Evolutionary conservation across 2,888 invertebrate genomes (phyloP), one percentile per base, ranked within the genome.

Genomic region (Trachelus tabidus): DNA sequence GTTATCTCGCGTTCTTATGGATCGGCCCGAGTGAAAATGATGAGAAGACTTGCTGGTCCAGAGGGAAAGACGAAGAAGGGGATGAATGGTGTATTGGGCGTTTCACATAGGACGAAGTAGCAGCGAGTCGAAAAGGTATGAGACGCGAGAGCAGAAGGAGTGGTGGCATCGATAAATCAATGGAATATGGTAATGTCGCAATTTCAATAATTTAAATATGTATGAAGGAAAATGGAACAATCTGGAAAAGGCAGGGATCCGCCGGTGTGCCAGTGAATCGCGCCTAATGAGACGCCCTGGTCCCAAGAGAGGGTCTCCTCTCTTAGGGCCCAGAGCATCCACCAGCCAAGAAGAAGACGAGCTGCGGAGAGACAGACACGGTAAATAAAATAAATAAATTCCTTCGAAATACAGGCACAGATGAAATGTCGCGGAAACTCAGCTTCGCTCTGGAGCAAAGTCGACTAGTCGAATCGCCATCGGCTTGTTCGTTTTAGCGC

Each of bases 151-250:
- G 56, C 77, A 69, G 69, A 56, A 80, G 74, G 79, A 81, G 80
- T 79, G 83, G 85, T 87, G 87, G 87, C 88, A 88, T 86, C 90
- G 90, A 90, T 90, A 90, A 90, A 90, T 90, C 90, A 90, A 90
- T 90, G 88, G 88, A 90, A 87, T 90, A 90, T 90, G 90, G 90
- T 90, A 90, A 90, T 90, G 85, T 81, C 79, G 80, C 85, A 87
- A 90, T 90, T 90, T 90, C 89, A 90, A 90, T 90, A 90, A 90
- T 89, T 90, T 90, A 90, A 90, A 90, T 90, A 90, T 90, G 89
- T 90, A 90, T 90, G 90, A 90, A 90, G 89, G 87, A 89, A 89
- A 90, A 90, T 90, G 90, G 89, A 90, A 90, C 89, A 90, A 90
- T 89, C 89, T 87, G 87, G 75, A 86, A 56, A 56, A 86, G 87